Conservation (phyloP, 2,113 vertebrate genomes). For the mouse (Mus musculus) region GRCm39 chr3:58252001-58252500, state of each 20-base stretch:
- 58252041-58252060: neutral
- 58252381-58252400: neutral
- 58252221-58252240: constrained; percentile 60
- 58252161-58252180: neutral
- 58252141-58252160: constrained; percentile 29
- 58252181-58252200: neutral
- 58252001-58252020: neutral
- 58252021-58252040: neutral
- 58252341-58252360: constrained; percentile 35
- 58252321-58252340: constrained; percentile 52
- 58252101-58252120: constrained; percentile 24
- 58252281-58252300: constrained; percentile 51
- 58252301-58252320: neutral
- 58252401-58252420: neutral
- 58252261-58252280: constrained; percentile 60
- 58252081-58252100: neutral
- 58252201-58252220: constrained; percentile 55
- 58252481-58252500: neutral
- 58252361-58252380: constrained; percentile 32
- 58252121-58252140: constrained; percentile 51
- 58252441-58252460: constrained; percentile 9
- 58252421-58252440: neutral
- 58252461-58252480: neutral
- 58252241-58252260: constrained; percentile 19
- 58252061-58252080: neutral